Evolutionary conservation across 2,888 invertebrate species (phyloP), one percentile per base, ranked within the genome.

Genomic region (Operophtera brumata): DNA sequence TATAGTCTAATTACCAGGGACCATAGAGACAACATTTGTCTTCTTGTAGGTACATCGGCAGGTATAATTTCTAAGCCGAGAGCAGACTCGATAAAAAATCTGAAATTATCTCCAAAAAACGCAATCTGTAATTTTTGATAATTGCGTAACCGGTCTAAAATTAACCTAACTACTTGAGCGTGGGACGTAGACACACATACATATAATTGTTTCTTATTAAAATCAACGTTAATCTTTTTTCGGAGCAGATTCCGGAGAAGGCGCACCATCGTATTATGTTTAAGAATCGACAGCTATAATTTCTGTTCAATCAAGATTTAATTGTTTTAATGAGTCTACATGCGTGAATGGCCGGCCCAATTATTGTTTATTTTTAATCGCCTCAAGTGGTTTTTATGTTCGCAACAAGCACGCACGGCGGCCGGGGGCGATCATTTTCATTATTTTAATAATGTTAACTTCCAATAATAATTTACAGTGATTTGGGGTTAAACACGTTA

Each of bases 341-440:
- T 90, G 90, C 90, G 90, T 90, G 90, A 90, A 90, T 88, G 83
- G 88, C 78, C 88, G 86, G 85, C 78, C 86, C 90, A 90, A 90
- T 90, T 90, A 90, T 88, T 90, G 90, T 90, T 90, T 90, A 90
- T 90, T 90, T 90, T 90, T 90, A 90, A 90, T 90, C 88, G 90
- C 89, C 90, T 72, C 82, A 81, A 90, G 90, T 81, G 88, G 84
- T 88, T 88, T 87, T 88, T 86, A 80, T 86, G 90, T 88, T 89
- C 82, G 90, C 89, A 84, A 87, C 75, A 80, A 80, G 71, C 82
- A 86, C 86, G 86, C 88, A 88, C 80, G 82, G 84, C 70, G 82
- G 86, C 90, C 86, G 65, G 69, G 64, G 80, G 88, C 87, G 85
- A 83, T 87, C 89, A 88, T 89, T 90, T 89, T 90, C 90, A 90